Percentiles rank a stretch among this genome's conserved stretches.
These are phyloP conservation scores for Sceloporus undulatus DNA, from an alignment of 2,113 vertebrate genomes.

Conservation along the genomic window DNA sequence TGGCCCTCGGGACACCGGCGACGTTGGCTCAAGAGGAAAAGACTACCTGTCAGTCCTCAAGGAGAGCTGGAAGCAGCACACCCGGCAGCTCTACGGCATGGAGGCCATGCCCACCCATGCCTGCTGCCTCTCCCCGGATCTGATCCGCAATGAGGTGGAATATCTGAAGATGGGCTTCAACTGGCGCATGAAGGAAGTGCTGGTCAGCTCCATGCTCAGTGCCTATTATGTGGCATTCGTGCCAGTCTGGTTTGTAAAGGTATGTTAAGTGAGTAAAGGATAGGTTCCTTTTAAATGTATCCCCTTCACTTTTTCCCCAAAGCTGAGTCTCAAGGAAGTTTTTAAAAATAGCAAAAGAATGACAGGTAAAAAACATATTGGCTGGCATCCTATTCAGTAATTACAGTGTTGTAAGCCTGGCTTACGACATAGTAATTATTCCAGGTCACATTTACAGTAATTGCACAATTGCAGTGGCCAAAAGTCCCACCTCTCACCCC, in stretches of 20 bases:
- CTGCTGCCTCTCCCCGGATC: conserved; percentile 96
- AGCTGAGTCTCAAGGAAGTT: no score
- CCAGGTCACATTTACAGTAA: no score
- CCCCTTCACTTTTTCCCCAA: no score
- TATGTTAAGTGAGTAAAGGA: conserved; percentile 64
- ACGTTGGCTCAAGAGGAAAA: conserved; percentile 78
- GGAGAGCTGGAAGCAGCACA: conserved; percentile 98
- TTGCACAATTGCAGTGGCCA: no score
- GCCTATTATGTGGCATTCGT: conserved; percentile 99
- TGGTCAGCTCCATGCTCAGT: conserved; percentile 98
- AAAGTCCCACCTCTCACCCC: no score
- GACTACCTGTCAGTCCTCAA: conserved; percentile 93
- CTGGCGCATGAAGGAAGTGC: conserved; percentile 98
- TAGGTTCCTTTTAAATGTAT: no score
- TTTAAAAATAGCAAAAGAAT: no score
- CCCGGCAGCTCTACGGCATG: conserved; percentile 87
- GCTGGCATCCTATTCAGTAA: no score
- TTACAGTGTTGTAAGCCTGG: no score
- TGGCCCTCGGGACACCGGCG: conserved; percentile 86
- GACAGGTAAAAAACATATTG: no score
- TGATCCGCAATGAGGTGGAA: conserved; percentile 96
- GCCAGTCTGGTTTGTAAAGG: conserved; percentile 98
- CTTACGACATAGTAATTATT: no score
- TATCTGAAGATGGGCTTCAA: conserved; percentile 98
- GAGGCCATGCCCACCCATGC: conserved; percentile 96